A percentile compares a stretch with the other conserved stretches of the same genome.
These are phyloP conservation scores for Natator depressus DNA, from an alignment of 2,113 vertebrate species.

Conservation along the genomic window DNA sequence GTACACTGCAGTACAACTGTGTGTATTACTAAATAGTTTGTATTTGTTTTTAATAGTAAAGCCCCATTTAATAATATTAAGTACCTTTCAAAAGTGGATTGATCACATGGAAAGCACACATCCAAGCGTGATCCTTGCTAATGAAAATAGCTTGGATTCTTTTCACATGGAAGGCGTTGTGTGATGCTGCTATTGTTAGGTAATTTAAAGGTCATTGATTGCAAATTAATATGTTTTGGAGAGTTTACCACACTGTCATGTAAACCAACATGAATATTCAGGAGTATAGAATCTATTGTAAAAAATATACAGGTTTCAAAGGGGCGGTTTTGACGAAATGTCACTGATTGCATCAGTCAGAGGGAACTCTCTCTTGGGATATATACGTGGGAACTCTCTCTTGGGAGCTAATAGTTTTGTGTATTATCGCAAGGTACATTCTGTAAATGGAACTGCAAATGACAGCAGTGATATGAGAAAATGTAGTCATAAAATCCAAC, in stretches of 20 bases:
- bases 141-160: not conserved
- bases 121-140: not conserved
- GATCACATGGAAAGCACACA: not conserved
- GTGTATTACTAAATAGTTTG: not conserved
- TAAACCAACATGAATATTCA: not conserved
- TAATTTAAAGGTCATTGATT: not conserved
- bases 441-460: conserved; percentile 5
- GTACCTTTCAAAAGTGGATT: not conserved
- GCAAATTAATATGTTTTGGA: not conserved
- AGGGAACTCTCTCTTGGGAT: not conserved
- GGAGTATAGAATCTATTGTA: not conserved
- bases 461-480: conserved; percentile 54
- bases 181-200: not conserved
- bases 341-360: not conserved
- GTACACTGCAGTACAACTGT: conserved; percentile 20
- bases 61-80: not conserved
- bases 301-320: not conserved
- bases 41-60: conserved; percentile 7
- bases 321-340: fast-evolving
- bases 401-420: not conserved
- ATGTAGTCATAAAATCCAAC: not conserved
- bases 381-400: not conserved
- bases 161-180: not conserved
- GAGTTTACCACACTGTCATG: not conserved
- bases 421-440: not conserved